A percentile compares a stretch with the other conserved stretches of the same genome.
phyloP scores from a whole-genome alignment of 2,113 vertebrate genomes.

The Amazona guildingii region DNA sequence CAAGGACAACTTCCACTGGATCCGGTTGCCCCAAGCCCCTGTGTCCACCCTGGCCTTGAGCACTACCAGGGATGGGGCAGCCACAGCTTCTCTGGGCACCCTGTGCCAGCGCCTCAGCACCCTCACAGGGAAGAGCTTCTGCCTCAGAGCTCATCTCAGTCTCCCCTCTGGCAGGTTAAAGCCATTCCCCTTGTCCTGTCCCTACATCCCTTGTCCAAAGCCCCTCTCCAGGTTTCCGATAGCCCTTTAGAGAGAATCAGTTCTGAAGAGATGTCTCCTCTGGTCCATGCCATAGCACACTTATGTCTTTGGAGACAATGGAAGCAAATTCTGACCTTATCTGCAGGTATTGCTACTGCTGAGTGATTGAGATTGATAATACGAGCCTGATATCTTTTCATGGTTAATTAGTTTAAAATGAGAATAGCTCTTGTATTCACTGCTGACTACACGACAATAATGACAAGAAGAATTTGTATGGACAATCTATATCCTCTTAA shows the following conservation, averaged over 20 bases:
- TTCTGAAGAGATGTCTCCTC: not conserved
- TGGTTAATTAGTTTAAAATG: slow-evolving; percentile 47
- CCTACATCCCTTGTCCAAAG: not conserved
- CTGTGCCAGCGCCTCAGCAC: no score
- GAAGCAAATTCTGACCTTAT: slow-evolving; percentile 26
- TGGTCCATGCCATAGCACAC: not conserved
- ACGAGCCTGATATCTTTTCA: slow-evolving; percentile 29
- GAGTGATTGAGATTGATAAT: slow-evolving; percentile 35
- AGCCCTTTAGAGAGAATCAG: not conserved
- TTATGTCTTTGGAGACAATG: not conserved
- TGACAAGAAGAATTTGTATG: not conserved
- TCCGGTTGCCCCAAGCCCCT: not conserved
- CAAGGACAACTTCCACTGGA: not conserved
- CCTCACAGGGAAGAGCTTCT: no score
- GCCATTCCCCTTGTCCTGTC: not conserved
- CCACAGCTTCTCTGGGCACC: no score
- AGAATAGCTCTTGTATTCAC: not conserved
- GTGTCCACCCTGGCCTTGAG: no score
- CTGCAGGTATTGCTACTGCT: not conserved
- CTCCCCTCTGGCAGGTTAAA: no score
- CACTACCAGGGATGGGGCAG: no score
- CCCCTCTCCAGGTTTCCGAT: not conserved
- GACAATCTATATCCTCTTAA: not conserved
- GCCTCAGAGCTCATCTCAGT: no score
- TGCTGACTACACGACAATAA: slow-evolving; percentile 16